Base-by-base conservation (phyloP, 2,888 invertebrate genomes). In the Erynnis tages region DNA sequence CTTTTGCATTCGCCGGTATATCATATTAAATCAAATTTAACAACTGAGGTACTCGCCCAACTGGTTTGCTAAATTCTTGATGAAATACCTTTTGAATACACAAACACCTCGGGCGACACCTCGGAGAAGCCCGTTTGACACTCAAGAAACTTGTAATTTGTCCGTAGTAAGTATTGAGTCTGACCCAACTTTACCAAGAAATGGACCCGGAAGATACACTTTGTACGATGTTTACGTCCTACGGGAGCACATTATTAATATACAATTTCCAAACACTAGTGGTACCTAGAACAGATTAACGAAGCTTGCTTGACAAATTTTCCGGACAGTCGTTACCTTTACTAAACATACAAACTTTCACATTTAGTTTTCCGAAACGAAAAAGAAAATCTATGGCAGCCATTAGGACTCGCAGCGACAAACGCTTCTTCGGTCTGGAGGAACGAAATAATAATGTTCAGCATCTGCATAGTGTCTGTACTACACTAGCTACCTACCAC, bases 401-500 rank as follows among this genome's bases (percentile, higher is more conserved):
- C 35, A 46, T 46, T 37, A 37, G 27, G 46, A 25, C 25, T 16
- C 14, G 17, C 19, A 35, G 29, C 47, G 47, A 37, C 37, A 27
- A 37, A 37, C 37, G 29, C 29, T 47, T 37, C 47, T 37, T 37
- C 46, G 46, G 37, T 46, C 27, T 25, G 27, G 37, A 46, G 37
- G 19, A 46, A 37, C 46, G 37, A 37, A 46, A 46, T 46, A 21
- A 45, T 45, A 46, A 37, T 37, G 37, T 27, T 27, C 25, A n/a
- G 46, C 46, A 46, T 46, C 46, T 46, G 46, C 46, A 46, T 37
- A 40, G 25, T 27, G 40, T 40, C 25, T 14, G 25, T 40, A 46
- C n/a, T n/a, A n/a, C n/a, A n/a, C n/a, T n/a, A n/a, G n/a, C n/a
- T n/a, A n/a, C 46, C 35, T 46, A 46, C 35, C 35, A 35, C 35